Base-by-base conservation (phyloP, 1,140 invertebrate species). In the Polyergus mexicanus region DNA sequence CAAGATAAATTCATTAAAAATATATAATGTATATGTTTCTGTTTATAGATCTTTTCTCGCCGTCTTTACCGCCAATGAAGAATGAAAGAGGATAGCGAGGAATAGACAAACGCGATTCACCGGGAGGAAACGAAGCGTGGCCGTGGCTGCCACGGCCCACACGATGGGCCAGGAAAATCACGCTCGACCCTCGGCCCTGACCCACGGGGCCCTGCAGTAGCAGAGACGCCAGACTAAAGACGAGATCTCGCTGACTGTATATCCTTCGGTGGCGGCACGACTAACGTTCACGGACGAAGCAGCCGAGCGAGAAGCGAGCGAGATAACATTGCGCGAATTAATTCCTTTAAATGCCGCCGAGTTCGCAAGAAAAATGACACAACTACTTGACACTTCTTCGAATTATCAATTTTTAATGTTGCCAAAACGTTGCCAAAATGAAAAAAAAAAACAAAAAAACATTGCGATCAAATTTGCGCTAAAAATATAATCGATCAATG, bases 91-190 rank as follows among this genome's bases (percentile, higher is more conserved):
- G 2, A 7, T 1, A 4, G 16, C 22, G 41, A 54, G 22, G 35
- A 65, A 78, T 7, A 47, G 47, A 22, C 8, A 41, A 38, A 66
- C 54, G 32, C 71, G 47, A 51, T 56, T 76, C 25, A 41, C 5
- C 65, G 32, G 25, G 58, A 47, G 66, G 88, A 86, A 89, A 77
- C 84, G 71, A 86, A 89, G 87, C 84, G 54, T 87, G 74, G 62
- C 69, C 38, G 75, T 60, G 78, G 54, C 51, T 85, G 62, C 32
- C 22, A 66, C 74, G 41, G 41, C 41, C 10, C 41, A 89, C 87
- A 69, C 88, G 88, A 66, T 84, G 85, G 88, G 85, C 88, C 88
- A 89, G 78, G 88, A 86, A 89, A 89, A 89, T 89, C 88, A 89
- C 88, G 88, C 68, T 89, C 85, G 88, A 89, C 87, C 87, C 54